Conservation (phyloP, 92 coral and sea anemone genomes). For the Umimayanthus kanabou region DNA sequence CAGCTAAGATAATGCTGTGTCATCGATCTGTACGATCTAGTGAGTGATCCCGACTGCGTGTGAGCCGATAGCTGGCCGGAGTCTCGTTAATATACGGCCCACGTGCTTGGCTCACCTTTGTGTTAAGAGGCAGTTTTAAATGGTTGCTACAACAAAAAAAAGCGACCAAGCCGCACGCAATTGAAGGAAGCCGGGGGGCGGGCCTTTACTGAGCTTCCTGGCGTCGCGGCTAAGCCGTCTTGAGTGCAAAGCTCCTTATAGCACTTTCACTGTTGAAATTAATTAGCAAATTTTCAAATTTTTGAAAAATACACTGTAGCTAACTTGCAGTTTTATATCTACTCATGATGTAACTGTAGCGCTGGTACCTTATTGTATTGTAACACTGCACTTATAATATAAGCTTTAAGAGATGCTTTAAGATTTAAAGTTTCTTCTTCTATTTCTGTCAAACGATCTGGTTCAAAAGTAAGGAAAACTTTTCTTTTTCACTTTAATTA, state of each 20-base stretch:
- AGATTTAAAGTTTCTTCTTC: not conserved
- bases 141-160: constrained; percentile 12
- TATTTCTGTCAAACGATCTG: not conserved
- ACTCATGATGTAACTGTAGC: too few relatives aligned
- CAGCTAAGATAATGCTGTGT: not conserved
- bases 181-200: not conserved
- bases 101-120: not conserved
- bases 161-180: not conserved
- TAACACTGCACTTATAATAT: not conserved
- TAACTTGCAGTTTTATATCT: too few relatives aligned
- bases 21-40: not conserved
- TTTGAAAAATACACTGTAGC: not conserved
- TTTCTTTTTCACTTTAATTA: not conserved
- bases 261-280: not conserved
- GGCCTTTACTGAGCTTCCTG: not conserved
- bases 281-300: constrained; percentile 4
- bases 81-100: not conserved
- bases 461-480: not conserved
- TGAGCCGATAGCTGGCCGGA: not conserved
- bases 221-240: not conserved
- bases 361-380: not conserved
- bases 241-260: not conserved
- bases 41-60: not conserved
- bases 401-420: not conserved
- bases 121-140: not conserved